Evolutionary conservation across 2,113 vertebrate species (phyloP).

Genomic region (Australoheros scitulus): DNA sequence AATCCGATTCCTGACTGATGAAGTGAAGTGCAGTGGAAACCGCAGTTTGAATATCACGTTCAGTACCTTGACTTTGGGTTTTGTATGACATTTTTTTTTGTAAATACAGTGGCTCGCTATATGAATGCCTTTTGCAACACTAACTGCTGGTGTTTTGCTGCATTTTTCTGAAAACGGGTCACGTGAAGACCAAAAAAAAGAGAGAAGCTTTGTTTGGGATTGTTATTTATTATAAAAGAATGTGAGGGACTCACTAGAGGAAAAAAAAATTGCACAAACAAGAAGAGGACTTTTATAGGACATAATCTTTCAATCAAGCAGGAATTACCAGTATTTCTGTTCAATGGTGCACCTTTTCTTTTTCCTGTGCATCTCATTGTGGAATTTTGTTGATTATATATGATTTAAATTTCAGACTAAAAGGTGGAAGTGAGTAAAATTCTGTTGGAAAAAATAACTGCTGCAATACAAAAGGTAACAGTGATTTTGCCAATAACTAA

Average conservation of each 20-base stretch:
- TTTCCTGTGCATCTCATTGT: not conserved
- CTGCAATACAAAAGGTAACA: not conserved
- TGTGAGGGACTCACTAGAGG: not conserved
- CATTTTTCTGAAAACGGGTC: conserved; percentile 41
- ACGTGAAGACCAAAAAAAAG: conserved; percentile 1
- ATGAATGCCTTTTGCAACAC: not conserved
- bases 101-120: conserved; percentile 15
- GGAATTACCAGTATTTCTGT: not conserved
- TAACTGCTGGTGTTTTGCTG: conserved; percentile 10
- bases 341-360: not conserved
- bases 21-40: conserved; percentile 14
- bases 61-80: conserved; percentile 9
- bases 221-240: not conserved
- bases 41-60: conserved; percentile 22
- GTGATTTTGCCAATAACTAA: not conserved
- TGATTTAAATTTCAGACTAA: not conserved
- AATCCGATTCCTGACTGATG: not conserved
- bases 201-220: not conserved
- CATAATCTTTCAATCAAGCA: not conserved
- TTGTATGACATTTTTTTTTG: conserved; percentile 3
- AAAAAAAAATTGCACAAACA: not conserved
- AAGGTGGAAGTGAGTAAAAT: not conserved
- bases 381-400: not conserved
- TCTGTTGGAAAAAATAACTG: not conserved
- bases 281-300: not conserved